Evolutionary conservation across 1,140 invertebrate species (phyloP).

Genomic region (Drosophila leontia): DNA sequence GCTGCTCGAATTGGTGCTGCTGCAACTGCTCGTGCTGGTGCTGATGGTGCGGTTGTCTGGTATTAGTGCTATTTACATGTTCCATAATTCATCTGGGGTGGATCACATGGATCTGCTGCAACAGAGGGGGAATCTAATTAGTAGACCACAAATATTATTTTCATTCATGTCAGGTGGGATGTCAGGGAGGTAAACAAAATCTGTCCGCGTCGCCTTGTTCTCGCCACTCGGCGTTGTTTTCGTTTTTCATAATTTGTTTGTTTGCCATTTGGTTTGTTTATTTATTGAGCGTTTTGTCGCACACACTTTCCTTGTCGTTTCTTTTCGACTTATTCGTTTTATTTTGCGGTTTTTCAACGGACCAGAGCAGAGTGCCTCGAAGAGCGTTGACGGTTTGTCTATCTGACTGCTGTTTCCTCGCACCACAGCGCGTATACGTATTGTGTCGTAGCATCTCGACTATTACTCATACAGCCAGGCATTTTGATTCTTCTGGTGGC

Average conservation of each 20-base stretch:
- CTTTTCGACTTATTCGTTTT: conserved; percentile 10
- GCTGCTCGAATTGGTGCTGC: conserved; percentile 72
- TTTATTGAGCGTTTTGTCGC: conserved; percentile 76
- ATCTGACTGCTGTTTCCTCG: conserved; percentile 18
- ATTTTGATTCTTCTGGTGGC: conserved; percentile 15
- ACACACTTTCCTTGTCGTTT: conserved; percentile 55
- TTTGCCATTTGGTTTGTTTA: conserved; percentile 61
- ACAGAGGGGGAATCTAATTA: conserved; percentile 29
- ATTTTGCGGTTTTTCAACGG: conserved; percentile 31
- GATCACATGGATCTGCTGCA: conserved; percentile 51
- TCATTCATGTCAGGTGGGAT: conserved; percentile 12
- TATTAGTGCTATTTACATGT: conserved; percentile 79
- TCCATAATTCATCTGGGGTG: conserved; percentile 80
- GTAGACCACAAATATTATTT: conserved; percentile 25
- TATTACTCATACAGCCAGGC: conserved; percentile 73
- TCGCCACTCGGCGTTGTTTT: conserved; percentile 43
- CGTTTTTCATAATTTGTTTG: conserved; percentile 74
- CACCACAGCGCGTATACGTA: conserved; percentile 72
- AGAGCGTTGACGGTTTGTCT: conserved; percentile 55
- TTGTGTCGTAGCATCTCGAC: conserved; percentile 58
- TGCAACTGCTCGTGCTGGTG: conserved; percentile 66
- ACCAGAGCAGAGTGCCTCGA: conserved; percentile 4
- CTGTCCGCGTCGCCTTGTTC: conserved; percentile 7
- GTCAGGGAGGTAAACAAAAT: conserved; percentile 36
- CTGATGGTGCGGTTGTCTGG: conserved; percentile 65